phyloP scores from a whole-genome alignment of 2,113 vertebrate genomes.

The Gavialis gangeticus region DNA sequence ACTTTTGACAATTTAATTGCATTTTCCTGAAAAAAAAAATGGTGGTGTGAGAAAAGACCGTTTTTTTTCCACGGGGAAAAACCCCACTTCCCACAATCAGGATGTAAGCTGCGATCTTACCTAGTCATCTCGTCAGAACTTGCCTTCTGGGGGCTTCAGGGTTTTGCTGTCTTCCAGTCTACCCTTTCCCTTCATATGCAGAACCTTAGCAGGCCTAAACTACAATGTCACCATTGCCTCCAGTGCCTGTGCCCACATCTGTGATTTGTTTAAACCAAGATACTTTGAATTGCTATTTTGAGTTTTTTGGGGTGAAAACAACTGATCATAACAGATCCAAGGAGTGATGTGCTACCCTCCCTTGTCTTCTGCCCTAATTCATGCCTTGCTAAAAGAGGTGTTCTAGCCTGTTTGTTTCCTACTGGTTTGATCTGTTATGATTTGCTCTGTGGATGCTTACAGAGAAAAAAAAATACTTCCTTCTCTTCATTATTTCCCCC shows the following conservation, averaged over 20 bases:
- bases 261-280: accelerated
- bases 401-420: not conserved
- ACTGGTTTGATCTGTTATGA: not conserved
- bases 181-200: not conserved
- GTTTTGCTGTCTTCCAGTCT: not conserved
- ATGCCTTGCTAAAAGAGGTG: too few relatives aligned
- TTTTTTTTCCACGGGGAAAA: too few relatives aligned
- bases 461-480: not conserved
- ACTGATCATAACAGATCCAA: not conserved
- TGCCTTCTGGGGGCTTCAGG: not conserved
- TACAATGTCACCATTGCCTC: accelerated
- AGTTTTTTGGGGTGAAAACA: not conserved
- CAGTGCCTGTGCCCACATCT: not conserved
- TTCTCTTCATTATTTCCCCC: too few relatives aligned
- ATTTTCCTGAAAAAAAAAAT: not conserved
- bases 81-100: too few relatives aligned
- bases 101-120: not conserved
- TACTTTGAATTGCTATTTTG: not conserved
- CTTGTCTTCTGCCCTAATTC: not conserved
- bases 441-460: not conserved
- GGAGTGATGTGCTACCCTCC: too few relatives aligned
- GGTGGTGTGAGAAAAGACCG: too few relatives aligned
- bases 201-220: not conserved
- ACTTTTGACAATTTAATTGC: not conserved
- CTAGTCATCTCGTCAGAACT: not conserved